A percentile compares a stretch with the other conserved stretches of the same genome.
These are phyloP conservation scores for Ageneiosus marmoratus DNA, from an alignment of 2,113 vertebrate species.

Conservation along the genomic window DNA sequence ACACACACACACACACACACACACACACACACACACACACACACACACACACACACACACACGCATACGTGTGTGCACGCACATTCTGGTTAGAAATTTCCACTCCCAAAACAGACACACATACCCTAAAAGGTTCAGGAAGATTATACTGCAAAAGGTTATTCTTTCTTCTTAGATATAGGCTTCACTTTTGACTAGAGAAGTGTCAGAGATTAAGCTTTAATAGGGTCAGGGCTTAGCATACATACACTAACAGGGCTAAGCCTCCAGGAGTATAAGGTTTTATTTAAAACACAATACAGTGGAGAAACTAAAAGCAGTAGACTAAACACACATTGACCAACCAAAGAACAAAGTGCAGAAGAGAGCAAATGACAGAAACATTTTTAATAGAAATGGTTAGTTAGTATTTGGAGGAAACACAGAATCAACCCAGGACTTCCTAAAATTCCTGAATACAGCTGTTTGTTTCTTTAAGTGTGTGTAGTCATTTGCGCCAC, in stretches of 20 bases:
- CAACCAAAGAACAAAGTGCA: background rate
- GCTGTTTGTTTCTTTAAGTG: too few relatives aligned
- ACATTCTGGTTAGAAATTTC: constrained; percentile 20
- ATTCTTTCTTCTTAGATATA: constrained; percentile 16
- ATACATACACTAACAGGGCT: background rate
- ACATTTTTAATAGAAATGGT: too few relatives aligned
- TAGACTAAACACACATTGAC: background rate
- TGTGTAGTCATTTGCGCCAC: too few relatives aligned
- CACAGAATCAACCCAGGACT: background rate
- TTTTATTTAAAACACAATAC: too few relatives aligned
- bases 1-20: too few relatives aligned
- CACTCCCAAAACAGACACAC: constrained; percentile 25
- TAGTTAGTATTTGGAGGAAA: background rate
- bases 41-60: constrained; percentile 25
- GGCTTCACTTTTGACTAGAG: background rate
- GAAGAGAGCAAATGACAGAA: background rate
- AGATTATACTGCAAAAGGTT: background rate
- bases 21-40: constrained; percentile 35
- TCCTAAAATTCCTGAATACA: too few relatives aligned
- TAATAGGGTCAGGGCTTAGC: too few relatives aligned
- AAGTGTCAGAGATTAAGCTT: background rate
- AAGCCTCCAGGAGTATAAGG: background rate
- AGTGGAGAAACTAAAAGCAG: background rate
- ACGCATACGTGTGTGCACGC: background rate
- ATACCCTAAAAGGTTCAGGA: background rate